phyloP scores from a whole-genome alignment of 1,140 invertebrate genomes.

The Drosophila aff. region DNA sequence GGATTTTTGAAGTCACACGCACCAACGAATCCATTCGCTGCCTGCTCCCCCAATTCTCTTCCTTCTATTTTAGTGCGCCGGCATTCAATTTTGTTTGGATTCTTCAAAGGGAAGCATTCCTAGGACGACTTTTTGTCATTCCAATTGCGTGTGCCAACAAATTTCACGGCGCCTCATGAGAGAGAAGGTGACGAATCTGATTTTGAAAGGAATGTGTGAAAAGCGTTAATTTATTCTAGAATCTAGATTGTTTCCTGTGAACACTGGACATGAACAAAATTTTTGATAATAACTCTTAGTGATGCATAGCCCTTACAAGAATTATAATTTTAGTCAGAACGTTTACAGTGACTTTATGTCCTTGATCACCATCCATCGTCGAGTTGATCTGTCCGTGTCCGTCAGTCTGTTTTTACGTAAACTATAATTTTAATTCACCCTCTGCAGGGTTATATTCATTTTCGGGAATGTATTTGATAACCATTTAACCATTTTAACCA shows the following conservation, averaged over 20 bases:
- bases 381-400: not conserved
- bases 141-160: conserved; percentile 61
- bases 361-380: not conserved
- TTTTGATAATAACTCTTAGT: not conserved
- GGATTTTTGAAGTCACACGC: conserved; percentile 84
- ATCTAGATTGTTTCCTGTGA: conserved; percentile 15
- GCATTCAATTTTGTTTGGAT: conserved; percentile 32
- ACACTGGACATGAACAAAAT: not conserved
- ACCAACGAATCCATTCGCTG: conserved; percentile 47
- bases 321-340: not conserved
- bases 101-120: conserved; percentile 63
- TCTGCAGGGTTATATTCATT: too few species aligned
- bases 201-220: conserved; percentile 72
- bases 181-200: conserved; percentile 75
- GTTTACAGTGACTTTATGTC: not conserved
- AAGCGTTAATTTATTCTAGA: conserved; percentile 58
- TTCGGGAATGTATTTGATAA: not conserved
- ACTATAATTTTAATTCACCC: not conserved
- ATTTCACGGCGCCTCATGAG: conserved; percentile 63
- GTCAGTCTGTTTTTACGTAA: not conserved
- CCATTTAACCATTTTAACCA: not conserved
- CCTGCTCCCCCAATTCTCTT: conserved; percentile 11
- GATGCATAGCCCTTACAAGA: not conserved
- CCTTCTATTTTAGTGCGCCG: conserved; percentile 27
- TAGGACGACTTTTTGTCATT: conserved; percentile 54